phyloP scores from a whole-genome alignment of 2,888 invertebrate genomes.

The Chromoteleia sp. region DNA sequence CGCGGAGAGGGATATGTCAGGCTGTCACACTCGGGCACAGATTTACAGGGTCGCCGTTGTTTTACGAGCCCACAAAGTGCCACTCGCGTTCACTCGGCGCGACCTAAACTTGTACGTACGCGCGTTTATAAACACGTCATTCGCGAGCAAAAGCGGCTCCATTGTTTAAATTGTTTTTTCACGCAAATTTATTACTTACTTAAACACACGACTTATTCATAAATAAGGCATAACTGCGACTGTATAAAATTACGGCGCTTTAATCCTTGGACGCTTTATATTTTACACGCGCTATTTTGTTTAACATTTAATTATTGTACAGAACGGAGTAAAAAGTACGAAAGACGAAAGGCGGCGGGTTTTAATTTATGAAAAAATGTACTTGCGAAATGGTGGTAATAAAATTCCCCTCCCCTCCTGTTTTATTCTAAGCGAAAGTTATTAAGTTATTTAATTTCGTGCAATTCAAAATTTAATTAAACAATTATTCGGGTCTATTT shows the following conservation, averaged over 20 bases:
- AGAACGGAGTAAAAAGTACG: neutral
- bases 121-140: conserved; percentile 81
- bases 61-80: conserved; percentile 84
- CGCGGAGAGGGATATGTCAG: conserved; percentile 67
- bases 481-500: no score
- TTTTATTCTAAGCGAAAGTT: no score
- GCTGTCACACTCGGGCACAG: conserved; percentile 81
- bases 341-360: conserved; percentile 1
- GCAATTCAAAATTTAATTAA: no score
- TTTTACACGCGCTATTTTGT: conserved; percentile 35
- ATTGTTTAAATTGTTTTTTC: conserved; percentile 77
- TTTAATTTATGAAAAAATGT: conserved; percentile 15
- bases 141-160: conserved; percentile 75
- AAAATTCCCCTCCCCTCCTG: no score
- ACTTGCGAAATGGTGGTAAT: neutral
- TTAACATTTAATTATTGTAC: conserved; percentile 35
- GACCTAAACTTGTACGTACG: conserved; percentile 70
- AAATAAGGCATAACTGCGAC: conserved; percentile 38
- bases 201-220: conserved; percentile 43
- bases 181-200: conserved; percentile 52
- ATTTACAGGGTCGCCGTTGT: conserved; percentile 83
- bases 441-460: no score
- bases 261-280: conserved; percentile 25
- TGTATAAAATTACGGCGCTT: conserved; percentile 31
- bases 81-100: conserved; percentile 74